These are phyloP conservation scores for Ivindomyrus marchei DNA, from an alignment of 2,113 vertebrate genomes.

Conservation along the genomic window DNA sequence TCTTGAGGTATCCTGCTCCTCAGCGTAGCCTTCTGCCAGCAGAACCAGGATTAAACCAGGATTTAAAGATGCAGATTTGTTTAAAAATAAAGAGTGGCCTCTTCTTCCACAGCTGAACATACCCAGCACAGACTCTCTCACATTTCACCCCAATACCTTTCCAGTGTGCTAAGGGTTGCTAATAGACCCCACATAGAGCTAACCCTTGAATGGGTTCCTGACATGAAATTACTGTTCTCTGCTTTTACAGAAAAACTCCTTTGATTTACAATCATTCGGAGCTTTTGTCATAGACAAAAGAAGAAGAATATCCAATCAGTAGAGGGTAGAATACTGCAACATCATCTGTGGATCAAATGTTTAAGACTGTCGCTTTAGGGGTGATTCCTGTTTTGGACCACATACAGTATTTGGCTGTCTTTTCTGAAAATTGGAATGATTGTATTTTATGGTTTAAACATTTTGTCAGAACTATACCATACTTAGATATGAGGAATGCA, in stretches of 20 bases:
- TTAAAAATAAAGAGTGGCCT: no score
- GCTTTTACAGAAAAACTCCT: neutral
- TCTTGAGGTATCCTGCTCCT: no score
- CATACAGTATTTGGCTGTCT: no score
- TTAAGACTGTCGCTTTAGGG: neutral
- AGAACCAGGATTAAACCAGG: no score
- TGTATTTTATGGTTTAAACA: no score
- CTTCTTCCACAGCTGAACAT: neutral
- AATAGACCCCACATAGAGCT: neutral
- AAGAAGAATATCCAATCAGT: neutral
- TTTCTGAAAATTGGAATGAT: no score
- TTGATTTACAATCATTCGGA: neutral
- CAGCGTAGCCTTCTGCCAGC: no score
- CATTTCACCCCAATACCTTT: neutral
- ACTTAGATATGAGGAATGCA: no score
- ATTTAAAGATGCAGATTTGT: no score
- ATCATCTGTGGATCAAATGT: neutral
- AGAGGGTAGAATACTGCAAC: neutral
- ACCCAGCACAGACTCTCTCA: slow-evolving; percentile 11
- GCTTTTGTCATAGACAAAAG: neutral
- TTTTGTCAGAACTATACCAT: no score
- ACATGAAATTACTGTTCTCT: neutral
- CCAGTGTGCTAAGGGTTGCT: neutral
- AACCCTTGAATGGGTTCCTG: neutral
- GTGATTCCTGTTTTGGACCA: no score